Evolutionary conservation across 2,797 vertebrate species (phyloP).

Genomic region (Emydoidea blandingii): DNA sequence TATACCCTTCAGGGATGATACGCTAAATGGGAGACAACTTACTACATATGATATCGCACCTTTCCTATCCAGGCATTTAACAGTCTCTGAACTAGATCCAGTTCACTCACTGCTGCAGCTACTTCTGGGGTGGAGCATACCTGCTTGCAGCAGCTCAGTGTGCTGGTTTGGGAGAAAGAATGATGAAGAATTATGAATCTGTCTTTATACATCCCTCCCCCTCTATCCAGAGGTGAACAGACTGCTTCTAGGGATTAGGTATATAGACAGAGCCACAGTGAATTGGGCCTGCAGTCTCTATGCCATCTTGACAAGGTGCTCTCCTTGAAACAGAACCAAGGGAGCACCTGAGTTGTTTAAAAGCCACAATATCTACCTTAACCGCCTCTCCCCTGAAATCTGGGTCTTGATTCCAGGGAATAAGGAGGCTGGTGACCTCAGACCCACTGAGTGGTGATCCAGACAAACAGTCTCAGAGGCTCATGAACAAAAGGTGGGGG

Average conservation of each 20-base stretch:
- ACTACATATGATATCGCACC: neutral
- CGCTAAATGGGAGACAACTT: slow-evolving; percentile 21
- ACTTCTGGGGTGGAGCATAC: neutral
- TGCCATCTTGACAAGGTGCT: no score
- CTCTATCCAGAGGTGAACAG: no score
- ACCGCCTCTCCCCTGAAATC: no score
- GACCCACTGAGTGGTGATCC: neutral
- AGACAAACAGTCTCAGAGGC: neutral
- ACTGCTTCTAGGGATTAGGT: no score
- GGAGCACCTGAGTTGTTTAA: no score
- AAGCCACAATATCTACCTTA: no score
- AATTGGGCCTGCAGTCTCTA: no score
- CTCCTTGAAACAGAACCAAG: no score
- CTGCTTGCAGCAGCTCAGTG: neutral
- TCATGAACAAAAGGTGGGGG: neutral
- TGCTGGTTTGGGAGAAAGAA: neutral
- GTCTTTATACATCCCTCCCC: no score
- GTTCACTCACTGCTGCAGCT: neutral
- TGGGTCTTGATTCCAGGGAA: neutral
- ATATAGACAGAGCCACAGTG: no score
- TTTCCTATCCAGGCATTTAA: neutral
- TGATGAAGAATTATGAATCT: neutral
- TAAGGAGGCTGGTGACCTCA: neutral
- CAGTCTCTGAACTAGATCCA: neutral
- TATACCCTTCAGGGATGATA: slow-evolving; percentile 20